Evolutionary conservation across 1,140 invertebrate species (phyloP).

Genomic region (Hylyphantes graminicola): DNA sequence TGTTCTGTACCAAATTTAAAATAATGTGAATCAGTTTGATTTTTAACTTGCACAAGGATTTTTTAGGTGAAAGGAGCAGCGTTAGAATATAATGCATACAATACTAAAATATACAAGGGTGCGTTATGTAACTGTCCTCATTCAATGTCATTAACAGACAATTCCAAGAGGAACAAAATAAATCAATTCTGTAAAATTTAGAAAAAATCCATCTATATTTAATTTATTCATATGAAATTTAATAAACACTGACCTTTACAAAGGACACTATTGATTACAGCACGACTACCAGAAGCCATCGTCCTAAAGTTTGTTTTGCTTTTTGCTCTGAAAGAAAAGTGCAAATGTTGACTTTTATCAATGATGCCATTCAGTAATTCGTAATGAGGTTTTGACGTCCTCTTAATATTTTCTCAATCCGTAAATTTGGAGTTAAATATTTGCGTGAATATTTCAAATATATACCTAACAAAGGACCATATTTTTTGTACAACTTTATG

Average conservation of each 20-base stretch:
- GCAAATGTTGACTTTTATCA: too few relatives aligned
- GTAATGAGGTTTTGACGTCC: too few relatives aligned
- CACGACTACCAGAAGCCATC: conserved; percentile 18
- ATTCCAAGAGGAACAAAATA: background rate
- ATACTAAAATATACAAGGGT: background rate
- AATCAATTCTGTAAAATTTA: background rate
- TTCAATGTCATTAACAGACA: conserved; percentile 4
- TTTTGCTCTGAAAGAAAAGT: background rate
- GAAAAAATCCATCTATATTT: background rate
- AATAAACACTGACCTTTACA: conserved; percentile 14
- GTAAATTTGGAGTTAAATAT: too few relatives aligned
- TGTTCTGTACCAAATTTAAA: background rate
- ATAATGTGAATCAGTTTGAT: background rate
- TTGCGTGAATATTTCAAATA: too few relatives aligned
- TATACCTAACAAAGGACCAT: too few relatives aligned
- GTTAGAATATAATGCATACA: background rate
- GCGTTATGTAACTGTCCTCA: conserved; percentile 12
- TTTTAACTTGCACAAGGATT: background rate
- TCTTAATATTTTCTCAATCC: too few relatives aligned
- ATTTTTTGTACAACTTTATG: too few relatives aligned
- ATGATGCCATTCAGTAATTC: too few relatives aligned
- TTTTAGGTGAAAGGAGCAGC: background rate
- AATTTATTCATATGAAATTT: background rate
- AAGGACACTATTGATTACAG: conserved; percentile 7
- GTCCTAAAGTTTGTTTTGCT: conserved; percentile 16